These are phyloP conservation scores for Eilema depressum DNA, from an alignment of 2,888 invertebrate species.

Conservation along the genomic window DNA sequence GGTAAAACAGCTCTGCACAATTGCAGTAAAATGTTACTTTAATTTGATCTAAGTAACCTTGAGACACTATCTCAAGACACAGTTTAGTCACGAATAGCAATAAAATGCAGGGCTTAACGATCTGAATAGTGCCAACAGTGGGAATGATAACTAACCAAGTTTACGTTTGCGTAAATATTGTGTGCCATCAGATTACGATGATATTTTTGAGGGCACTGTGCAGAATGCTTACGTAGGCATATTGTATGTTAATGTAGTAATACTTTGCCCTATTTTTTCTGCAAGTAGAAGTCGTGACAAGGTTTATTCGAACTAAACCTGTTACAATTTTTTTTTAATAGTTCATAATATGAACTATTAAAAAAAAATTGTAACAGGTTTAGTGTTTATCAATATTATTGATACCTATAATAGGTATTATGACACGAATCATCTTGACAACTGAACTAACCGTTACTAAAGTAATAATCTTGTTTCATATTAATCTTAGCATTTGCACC, in stretches of 20 bases:
- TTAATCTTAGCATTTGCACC: too few species aligned
- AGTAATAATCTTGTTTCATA: too few species aligned
- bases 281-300: too few species aligned
- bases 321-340: too few species aligned
- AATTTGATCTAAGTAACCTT: slow-evolving; percentile 35
- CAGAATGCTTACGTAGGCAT: neutral
- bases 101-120: slow-evolving; percentile 39
- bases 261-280: neutral
- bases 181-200: slow-evolving; percentile 9
- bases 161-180: slow-evolving; percentile 16
- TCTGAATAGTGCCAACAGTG: slow-evolving; percentile 41
- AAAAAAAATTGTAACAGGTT: too few species aligned
- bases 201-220: neutral
- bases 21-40: slow-evolving; percentile 19
- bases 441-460: too few species aligned
- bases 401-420: too few species aligned
- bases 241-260: neutral
- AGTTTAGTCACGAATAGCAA: slow-evolving; percentile 39
- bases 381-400: too few species aligned
- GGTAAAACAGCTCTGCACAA: neutral
- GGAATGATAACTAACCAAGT: slow-evolving; percentile 39
- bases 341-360: too few species aligned
- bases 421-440: too few species aligned
- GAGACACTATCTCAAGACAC: slow-evolving; percentile 36
- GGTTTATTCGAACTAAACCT: too few species aligned